These are phyloP conservation scores for Dioctria rufipes DNA, from an alignment of 2,888 invertebrate species.

Conservation along the genomic window DNA sequence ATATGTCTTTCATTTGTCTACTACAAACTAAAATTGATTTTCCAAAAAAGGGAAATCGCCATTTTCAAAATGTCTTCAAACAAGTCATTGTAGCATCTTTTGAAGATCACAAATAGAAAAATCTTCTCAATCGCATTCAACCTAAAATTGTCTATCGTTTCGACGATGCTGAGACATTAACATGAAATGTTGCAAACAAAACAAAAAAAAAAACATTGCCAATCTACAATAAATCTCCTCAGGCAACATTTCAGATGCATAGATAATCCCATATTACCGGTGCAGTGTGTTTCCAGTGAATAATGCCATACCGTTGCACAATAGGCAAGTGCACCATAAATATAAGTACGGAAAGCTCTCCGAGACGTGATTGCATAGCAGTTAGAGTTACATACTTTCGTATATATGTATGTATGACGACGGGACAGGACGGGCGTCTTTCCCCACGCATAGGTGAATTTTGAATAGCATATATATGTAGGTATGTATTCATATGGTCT, in stretches of 20 bases:
- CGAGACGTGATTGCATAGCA: slow-evolving; percentile 44
- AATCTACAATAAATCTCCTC: slow-evolving; percentile 8
- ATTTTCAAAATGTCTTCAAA: too few species aligned
- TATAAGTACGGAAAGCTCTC: slow-evolving; percentile 25
- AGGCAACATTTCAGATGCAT: slow-evolving; percentile 41
- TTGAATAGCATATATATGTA: slow-evolving; percentile 1
- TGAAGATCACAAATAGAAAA: too few species aligned
- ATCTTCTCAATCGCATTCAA: too few species aligned
- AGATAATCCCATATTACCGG: slow-evolving; percentile 40
- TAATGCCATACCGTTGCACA: slow-evolving; percentile 8
- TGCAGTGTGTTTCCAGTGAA: background rate
- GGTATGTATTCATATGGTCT: background rate
- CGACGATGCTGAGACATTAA: background rate
- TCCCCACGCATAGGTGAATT: slow-evolving; percentile 40
- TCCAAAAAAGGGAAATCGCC: too few species aligned
- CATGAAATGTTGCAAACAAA: slow-evolving; percentile 1
- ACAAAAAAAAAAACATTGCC: slow-evolving; percentile 7
- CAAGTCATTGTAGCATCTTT: too few species aligned
- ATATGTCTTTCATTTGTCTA: too few species aligned
- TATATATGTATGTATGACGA: too few species aligned
- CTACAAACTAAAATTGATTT: too few species aligned
- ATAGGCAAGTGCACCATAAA: slow-evolving; percentile 31
- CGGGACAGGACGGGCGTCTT: background rate
- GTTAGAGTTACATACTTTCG: background rate
- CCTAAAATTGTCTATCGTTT: too few species aligned